These are phyloP conservation scores for Polydrusus cervinus DNA, from an alignment of 2,888 invertebrate species.

Conservation along the genomic window DNA sequence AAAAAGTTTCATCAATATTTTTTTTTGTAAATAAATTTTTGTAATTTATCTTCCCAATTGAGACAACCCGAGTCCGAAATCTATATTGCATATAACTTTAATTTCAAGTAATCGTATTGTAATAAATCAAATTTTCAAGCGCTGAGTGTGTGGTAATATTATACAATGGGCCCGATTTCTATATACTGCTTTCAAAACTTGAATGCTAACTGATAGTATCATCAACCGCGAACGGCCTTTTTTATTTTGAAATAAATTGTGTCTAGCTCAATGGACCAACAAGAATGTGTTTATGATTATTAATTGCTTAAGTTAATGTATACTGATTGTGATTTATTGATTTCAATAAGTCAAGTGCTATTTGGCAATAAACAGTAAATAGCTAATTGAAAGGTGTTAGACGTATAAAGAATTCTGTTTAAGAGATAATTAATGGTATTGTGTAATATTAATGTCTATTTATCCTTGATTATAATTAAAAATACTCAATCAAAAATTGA, in stretches of 20 bases:
- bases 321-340: constrained; percentile 34
- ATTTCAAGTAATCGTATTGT: too few species aligned
- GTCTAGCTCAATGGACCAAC: constrained; percentile 19
- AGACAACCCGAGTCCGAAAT: too few species aligned
- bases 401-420: constrained; percentile 1
- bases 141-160: constrained; percentile 36
- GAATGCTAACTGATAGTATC: constrained; percentile 11
- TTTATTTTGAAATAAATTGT: constrained; percentile 31
- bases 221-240: constrained; percentile 5
- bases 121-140: background rate
- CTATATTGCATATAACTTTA: too few species aligned
- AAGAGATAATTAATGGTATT: constrained; percentile 18
- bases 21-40: too few species aligned
- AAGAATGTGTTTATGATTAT: constrained; percentile 28
- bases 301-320: constrained; percentile 23
- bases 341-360: constrained; percentile 16
- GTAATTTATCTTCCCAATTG: too few species aligned
- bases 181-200: constrained; percentile 20
- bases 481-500: constrained; percentile 7
- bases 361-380: constrained; percentile 26
- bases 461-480: background rate
- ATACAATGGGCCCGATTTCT: constrained; percentile 28
- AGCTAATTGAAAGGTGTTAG: constrained; percentile 25
- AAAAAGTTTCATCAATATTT: too few species aligned
- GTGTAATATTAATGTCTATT: background rate